Base-by-base conservation (phyloP, 2,888 invertebrate species). In the Aspidapion aeneum region DNA sequence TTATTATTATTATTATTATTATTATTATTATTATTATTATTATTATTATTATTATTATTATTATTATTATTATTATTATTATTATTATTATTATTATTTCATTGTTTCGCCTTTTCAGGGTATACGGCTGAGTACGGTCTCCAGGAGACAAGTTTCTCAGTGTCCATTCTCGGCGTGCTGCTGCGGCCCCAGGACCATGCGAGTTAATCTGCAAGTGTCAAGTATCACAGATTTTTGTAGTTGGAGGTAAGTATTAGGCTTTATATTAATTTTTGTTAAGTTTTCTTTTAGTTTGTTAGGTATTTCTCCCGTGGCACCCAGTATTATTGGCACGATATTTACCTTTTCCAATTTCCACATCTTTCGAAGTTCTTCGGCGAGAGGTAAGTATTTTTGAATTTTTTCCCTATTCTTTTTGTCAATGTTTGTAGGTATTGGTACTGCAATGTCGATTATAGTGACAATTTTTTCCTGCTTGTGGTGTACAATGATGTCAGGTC, bases 1-100 rank as follows among this genome's bases (percentile, higher is more conserved):
- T 55, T 55, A 55, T 55, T 55, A 55, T 55, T 55, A 55, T 55
- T 55, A 55, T 55, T 55, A 55, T 55, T 55, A 55, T 55, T 55
- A 55, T 55, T 55, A 55, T 55, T 55, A 55, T 55, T 55, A 55
- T 55, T 55, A 55, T 55, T 55, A 55, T 55, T 55, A 55, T 55
- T 55, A 55, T 55, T 55, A 18, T 55, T 55, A 55, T 55, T 55
- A 55, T 55, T 18, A 55, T 55, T 18, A 55, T 55, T 55, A 35
- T 35, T 35, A 35, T 35, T 35, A 35, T 35, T 35, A 35, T 35
- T 35, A 35, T 35, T 35, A 35, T 35, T 35, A 35, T 35, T 35
- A 35, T 35, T 35, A 35, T 35, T 35, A 35, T 35, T 35, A 35
- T 35, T 35, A 35, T 35, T 35, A 7, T 35, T 35, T 7, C 12